These are phyloP conservation scores for Gila orcuttii DNA, from an alignment of 2,113 vertebrate species.

Conservation along the genomic window DNA sequence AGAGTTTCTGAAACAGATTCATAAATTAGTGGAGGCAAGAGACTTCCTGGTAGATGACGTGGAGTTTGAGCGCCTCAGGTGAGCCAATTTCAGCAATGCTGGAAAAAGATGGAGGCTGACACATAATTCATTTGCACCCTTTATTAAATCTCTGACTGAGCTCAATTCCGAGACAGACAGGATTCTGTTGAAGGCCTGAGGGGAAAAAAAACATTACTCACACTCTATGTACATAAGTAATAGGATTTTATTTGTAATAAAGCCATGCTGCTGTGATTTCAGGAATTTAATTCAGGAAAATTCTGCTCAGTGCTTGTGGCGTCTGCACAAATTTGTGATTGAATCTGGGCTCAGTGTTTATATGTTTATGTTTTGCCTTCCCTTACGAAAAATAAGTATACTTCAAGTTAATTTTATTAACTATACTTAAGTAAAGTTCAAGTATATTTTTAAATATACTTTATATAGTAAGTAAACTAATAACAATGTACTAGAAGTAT, in stretches of 20 bases:
- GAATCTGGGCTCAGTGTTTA: neutral
- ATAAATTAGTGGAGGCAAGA: conserved; percentile 88
- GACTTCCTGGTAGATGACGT: conserved; percentile 91
- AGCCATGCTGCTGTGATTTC: neutral
- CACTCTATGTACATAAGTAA: conserved; percentile 7
- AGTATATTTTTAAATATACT: no score
- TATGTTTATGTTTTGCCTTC: neutral
- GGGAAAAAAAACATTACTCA: conserved; percentile 5
- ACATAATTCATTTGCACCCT: neutral
- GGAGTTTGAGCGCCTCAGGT: conserved; percentile 85
- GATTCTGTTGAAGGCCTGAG: neutral
- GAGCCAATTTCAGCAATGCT: conserved; percentile 7
- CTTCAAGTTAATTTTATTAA: no score
- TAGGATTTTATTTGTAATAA: conserved; percentile 21
- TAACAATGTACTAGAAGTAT: no score
- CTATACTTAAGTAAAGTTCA: no score
- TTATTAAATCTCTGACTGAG: conserved; percentile 27
- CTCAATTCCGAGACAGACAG: neutral
- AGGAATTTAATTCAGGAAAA: neutral
- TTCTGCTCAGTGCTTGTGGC: neutral
- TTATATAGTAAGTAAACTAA: no score
- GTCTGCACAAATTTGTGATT: neutral
- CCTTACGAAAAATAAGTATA: no score
- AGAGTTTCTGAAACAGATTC: conserved; percentile 85
- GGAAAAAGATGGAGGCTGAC: neutral